Evolutionary conservation across 2,888 invertebrate genomes (phyloP).

Genomic region (Tetrapedia diversipes): DNA sequence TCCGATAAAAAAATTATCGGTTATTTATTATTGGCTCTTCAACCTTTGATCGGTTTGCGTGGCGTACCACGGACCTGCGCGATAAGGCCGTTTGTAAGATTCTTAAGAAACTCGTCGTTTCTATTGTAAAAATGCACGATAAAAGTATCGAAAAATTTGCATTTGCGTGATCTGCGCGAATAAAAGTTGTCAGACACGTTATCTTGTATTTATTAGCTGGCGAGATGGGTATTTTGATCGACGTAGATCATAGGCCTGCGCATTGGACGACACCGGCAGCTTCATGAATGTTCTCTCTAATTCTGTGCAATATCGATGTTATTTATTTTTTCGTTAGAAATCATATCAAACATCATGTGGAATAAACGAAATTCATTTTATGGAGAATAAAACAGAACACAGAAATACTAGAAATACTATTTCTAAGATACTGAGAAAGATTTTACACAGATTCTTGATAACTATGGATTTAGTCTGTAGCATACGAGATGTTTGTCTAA

Average conservation of each 20-base stretch:
- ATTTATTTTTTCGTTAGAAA: not conserved
- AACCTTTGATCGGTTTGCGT: conserved; percentile 39
- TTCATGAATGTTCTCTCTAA: conserved; percentile 6
- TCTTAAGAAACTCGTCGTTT: not conserved
- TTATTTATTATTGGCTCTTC: conserved; percentile 44
- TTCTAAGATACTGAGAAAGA: too few relatives aligned
- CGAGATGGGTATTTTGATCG: not conserved
- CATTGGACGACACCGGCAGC: not conserved
- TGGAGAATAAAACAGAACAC: not conserved
- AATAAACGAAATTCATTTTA: not conserved
- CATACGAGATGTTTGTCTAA: too few relatives aligned
- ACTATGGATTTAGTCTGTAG: too few relatives aligned
- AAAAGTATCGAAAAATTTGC: not conserved
- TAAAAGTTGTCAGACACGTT: not conserved
- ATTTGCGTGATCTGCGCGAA: too few relatives aligned
- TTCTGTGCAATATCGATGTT: not conserved
- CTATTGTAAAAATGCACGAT: not conserved
- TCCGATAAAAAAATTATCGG: conserved; percentile 30
- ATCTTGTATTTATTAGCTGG: not conserved
- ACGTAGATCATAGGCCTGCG: not conserved
- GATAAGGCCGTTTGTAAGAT: conserved; percentile 14
- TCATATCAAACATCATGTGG: too few relatives aligned
- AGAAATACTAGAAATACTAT: too few relatives aligned
- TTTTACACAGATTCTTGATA: too few relatives aligned
- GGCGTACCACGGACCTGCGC: not conserved